Conservation (phyloP, 2,888 invertebrate species). For the Drosophila longiperda region DNA sequence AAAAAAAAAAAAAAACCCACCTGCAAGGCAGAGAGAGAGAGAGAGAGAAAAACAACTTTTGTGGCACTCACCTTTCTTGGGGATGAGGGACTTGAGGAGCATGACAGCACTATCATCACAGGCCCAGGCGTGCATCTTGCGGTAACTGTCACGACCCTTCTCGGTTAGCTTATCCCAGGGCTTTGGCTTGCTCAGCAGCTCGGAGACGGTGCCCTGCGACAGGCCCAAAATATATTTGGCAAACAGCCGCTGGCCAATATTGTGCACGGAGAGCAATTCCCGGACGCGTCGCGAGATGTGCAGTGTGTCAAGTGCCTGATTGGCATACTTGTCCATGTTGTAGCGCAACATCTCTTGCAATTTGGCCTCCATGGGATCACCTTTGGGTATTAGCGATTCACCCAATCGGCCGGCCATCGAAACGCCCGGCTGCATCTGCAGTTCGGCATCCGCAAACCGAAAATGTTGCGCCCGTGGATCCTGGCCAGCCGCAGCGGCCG, state of each 20-base stretch:
- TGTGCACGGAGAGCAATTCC: slow-evolving; percentile 97
- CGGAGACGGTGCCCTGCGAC: slow-evolving; percentile 99
- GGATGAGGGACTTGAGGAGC: slow-evolving; percentile 98
- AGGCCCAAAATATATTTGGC: slow-evolving; percentile 99
- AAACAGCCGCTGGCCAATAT: slow-evolving; percentile 99
- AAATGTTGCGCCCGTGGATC: slow-evolving; percentile 90
- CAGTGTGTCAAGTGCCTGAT: slow-evolving; percentile 97
- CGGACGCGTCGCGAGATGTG: slow-evolving; percentile 96
- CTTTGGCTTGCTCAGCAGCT: slow-evolving; percentile 98
- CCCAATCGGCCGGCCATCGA: slow-evolving; percentile 93
- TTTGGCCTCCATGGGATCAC: slow-evolving; percentile 96
- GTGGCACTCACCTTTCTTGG: slow-evolving; percentile 95
- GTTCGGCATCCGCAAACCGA: slow-evolving; percentile 92
- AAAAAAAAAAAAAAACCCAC: slow-evolving; percentile 1
- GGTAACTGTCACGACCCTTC: slow-evolving; percentile 99
- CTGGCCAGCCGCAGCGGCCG: slow-evolving; percentile 85
- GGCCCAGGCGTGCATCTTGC: slow-evolving; percentile 99
- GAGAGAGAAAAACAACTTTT: background rate
- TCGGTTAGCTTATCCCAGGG: slow-evolving; percentile 99
- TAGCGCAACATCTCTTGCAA: slow-evolving; percentile 97
- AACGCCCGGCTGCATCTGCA: slow-evolving; percentile 90
- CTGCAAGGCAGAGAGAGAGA: slow-evolving; percentile 10
- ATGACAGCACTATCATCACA: slow-evolving; percentile 98
- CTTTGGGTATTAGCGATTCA: slow-evolving; percentile 96
- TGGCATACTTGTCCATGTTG: slow-evolving; percentile 98